phyloP scores from a whole-genome alignment of 2,888 invertebrate genomes.

The Malthinus flaveolus region DNA sequence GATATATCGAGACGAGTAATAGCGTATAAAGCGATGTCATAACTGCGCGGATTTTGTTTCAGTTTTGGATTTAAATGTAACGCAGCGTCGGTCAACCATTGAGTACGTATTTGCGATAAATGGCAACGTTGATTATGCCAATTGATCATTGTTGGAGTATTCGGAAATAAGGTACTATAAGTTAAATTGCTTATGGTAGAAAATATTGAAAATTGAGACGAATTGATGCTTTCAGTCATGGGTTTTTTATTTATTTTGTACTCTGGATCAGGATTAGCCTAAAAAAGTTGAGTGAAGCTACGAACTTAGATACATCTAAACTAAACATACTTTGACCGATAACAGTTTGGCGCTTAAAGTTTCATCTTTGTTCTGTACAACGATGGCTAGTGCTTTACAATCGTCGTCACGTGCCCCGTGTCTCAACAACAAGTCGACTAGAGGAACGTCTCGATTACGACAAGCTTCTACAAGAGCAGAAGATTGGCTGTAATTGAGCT shows the following conservation, averaged over 20 bases:
- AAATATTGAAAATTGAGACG: slow-evolving; percentile 58
- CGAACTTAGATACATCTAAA: background rate
- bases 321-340: slow-evolving; percentile 69
- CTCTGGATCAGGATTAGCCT: slow-evolving; percentile 89
- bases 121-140: slow-evolving; percentile 85
- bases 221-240: slow-evolving; percentile 67
- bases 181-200: slow-evolving; percentile 65
- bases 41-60: slow-evolving; percentile 67
- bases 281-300: slow-evolving; percentile 25
- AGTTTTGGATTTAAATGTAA: slow-evolving; percentile 83
- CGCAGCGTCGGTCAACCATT: slow-evolving; percentile 85
- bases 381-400: slow-evolving; percentile 77
- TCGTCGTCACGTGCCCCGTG: slow-evolving; percentile 88
- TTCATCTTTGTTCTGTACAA: slow-evolving; percentile 74
- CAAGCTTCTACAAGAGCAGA: slow-evolving; percentile 72
- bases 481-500: slow-evolving; percentile 55
- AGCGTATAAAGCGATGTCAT: slow-evolving; percentile 78
- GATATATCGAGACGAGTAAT: slow-evolving; percentile 93
- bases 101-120: slow-evolving; percentile 71
- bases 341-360: slow-evolving; percentile 77
- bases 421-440: slow-evolving; percentile 76
- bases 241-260: slow-evolving; percentile 89
- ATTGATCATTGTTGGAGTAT: slow-evolving; percentile 84
- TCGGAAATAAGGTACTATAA: slow-evolving; percentile 80
- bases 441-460: slow-evolving; percentile 66